phyloP scores from a whole-genome alignment of 1,140 invertebrate species.

The Bursaphelenchus mucronatus region DNA sequence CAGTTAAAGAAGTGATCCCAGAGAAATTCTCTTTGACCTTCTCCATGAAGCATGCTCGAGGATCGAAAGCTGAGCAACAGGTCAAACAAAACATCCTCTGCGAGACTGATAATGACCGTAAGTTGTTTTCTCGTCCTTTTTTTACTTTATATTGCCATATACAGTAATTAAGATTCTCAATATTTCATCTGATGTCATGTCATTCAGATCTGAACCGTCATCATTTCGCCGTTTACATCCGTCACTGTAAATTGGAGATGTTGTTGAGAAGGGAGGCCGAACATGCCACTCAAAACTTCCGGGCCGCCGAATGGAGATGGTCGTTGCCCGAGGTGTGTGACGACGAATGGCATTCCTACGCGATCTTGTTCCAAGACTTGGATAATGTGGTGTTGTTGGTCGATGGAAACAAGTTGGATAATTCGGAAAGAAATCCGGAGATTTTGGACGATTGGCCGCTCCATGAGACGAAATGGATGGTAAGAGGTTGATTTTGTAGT shows the following conservation, averaged over 20 bases:
- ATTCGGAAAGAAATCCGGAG: constrained; percentile 71
- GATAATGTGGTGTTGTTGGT: constrained; percentile 65
- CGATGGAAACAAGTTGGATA: constrained; percentile 78
- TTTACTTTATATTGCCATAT: not conserved
- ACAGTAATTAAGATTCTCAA: not conserved
- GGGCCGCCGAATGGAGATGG: constrained; percentile 95
- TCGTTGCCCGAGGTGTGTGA: constrained; percentile 83
- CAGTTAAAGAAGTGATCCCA: constrained; percentile 46
- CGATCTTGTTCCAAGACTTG: constrained; percentile 80
- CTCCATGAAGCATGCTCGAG: constrained; percentile 54
- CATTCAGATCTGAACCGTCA: constrained; percentile 78
- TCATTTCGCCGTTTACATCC: constrained; percentile 90
- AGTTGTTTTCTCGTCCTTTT: constrained; percentile 25
- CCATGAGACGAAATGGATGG: constrained; percentile 81
- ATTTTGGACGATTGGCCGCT: constrained; percentile 99
- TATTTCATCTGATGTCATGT: not conserved
- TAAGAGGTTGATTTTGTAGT: not conserved
- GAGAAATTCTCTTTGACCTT: constrained; percentile 55
- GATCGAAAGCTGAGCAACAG: constrained; percentile 53
- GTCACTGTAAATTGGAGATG: constrained; percentile 90
- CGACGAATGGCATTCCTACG: constrained; percentile 97
- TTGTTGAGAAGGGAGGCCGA: constrained; percentile 84
- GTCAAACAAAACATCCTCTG: constrained; percentile 59
- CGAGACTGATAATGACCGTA: constrained; percentile 53
- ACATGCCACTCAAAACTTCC: constrained; percentile 85